These are phyloP conservation scores for Amblyteles armatorius DNA, from an alignment of 2,888 invertebrate species.

Conservation along the genomic window DNA sequence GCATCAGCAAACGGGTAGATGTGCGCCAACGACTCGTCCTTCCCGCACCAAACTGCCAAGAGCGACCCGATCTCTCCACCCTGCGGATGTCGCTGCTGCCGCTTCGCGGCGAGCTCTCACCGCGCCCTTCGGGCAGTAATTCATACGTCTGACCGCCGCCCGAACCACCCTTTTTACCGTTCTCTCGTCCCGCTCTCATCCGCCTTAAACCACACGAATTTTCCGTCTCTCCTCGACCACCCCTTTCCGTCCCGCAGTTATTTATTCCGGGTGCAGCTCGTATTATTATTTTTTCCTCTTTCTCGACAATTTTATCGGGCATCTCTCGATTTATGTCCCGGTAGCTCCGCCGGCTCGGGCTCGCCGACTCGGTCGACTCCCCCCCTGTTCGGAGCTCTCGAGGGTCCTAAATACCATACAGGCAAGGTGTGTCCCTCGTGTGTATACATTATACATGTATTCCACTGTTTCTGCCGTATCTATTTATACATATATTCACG, in stretches of 20 bases:
- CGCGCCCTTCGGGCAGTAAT: constrained; percentile 60
- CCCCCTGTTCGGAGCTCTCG: constrained; percentile 39
- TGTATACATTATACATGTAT: constrained; percentile 45
- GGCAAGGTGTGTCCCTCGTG: constrained; percentile 42
- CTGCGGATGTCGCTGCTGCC: constrained; percentile 1
- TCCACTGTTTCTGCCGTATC: constrained; percentile 25
- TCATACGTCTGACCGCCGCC: constrained; percentile 58
- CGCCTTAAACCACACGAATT: constrained; percentile 23
- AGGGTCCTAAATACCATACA: constrained; percentile 32
- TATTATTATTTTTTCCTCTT: constrained; percentile 72
- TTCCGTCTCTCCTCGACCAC: constrained; percentile 26
- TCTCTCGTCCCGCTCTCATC: constrained; percentile 24
- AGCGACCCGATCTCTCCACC: neutral
- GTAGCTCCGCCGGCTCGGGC: constrained; percentile 33
- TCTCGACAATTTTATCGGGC: constrained; percentile 74
- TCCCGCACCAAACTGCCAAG: neutral
- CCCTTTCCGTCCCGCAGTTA: constrained; percentile 65
- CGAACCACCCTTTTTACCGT: constrained; percentile 47
- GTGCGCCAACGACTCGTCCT: neutral
- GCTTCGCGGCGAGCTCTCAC: constrained; percentile 27
- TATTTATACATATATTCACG: constrained; percentile 24
- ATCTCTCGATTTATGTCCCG: constrained; percentile 74
- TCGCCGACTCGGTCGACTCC: constrained; percentile 26
- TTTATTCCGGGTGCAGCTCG: constrained; percentile 74
- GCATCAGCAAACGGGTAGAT: neutral